Base-by-base conservation (phyloP, 2,888 invertebrate genomes). In the Phragmatobia fuliginosa region DNA sequence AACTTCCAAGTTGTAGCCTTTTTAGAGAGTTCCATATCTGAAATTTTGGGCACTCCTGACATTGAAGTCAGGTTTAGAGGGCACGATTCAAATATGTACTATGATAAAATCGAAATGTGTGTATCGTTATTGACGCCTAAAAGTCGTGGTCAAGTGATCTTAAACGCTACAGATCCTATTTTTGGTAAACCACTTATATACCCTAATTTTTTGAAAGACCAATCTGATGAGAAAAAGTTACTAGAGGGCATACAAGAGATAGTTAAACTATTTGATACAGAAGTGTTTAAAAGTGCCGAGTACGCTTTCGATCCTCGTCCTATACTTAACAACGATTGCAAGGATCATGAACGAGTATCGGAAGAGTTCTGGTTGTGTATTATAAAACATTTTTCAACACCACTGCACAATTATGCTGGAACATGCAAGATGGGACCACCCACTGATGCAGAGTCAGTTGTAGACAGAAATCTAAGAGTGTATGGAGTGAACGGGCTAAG, bases 71-170 rank as follows among this genome's bases (percentile, higher is more conserved):
- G 94, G 76, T 95, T 95, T 72, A 91, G 89, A 77, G 95, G 95
- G 10, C 93, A 95, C 62, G 87, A 94, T 69, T 94, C 95, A 21
- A 94, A 94, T 70, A 94, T 95, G 94, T 95, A 94, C 77, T 95
- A 94, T 67, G 91, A 94, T 74, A 91, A 85, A 77, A 91, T 95
- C 41, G 94, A 94, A 68, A 87, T 95, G 80, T 95, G 95, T 70
- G 76, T 92, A 56, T 90, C 94, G 3, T 79, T 95, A n/a, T 73
- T 95, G 60, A 94, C 94, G 7, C 95, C 95, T 10, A 91, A 88
- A 82, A 95, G 95, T 75, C 88, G 94, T 38, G 95, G 95, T 6
- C 93, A 93, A 80, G 80, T 95, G 6, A 83, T 95, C 21, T 73
- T 95, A 58, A 94, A 95, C 67, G 91, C 93, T 25, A 88, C 91